A percentile compares a stretch with the other conserved stretches of the same genome.
Evolutionary conservation across 2,797 vertebrate genomes (phyloP).

Genomic region (Podarcis lilfordi): DNA sequence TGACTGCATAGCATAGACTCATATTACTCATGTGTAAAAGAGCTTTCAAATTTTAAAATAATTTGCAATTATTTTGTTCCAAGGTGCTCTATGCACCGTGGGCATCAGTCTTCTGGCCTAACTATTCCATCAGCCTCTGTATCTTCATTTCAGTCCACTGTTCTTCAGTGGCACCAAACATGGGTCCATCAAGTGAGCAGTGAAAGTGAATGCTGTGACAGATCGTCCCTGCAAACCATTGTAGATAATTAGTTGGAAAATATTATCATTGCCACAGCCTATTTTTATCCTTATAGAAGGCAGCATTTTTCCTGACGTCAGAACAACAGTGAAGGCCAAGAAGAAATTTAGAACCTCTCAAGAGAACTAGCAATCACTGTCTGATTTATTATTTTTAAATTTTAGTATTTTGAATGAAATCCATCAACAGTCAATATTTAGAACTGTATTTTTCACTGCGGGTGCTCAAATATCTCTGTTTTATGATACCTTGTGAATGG

Average conservation of each 20-base stretch:
- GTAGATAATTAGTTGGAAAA: neutral
- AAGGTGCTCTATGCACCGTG: neutral
- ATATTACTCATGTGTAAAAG: no score
- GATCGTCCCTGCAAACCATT: neutral
- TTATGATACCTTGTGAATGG: conserved; percentile 13
- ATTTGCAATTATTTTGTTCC: neutral
- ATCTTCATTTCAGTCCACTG: neutral
- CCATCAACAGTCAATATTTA: neutral
- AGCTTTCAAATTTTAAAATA: no score
- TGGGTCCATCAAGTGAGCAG: neutral
- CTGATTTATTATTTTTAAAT: neutral
- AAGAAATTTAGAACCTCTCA: neutral
- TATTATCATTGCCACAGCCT: neutral
- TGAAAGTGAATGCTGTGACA: neutral
- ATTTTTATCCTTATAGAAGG: neutral
- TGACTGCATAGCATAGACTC: no score
- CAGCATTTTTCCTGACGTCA: neutral
- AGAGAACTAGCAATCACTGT: neutral
- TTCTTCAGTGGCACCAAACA: neutral
- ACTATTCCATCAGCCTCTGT: neutral
- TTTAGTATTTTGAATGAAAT: neutral
- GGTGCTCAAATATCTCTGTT: conserved; percentile 29
- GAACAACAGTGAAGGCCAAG: neutral
- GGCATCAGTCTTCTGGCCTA: neutral
- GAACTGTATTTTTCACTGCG: neutral